Evolutionary conservation across 2,888 invertebrate genomes (phyloP).

Genomic region (Noctua fimbriata): DNA sequence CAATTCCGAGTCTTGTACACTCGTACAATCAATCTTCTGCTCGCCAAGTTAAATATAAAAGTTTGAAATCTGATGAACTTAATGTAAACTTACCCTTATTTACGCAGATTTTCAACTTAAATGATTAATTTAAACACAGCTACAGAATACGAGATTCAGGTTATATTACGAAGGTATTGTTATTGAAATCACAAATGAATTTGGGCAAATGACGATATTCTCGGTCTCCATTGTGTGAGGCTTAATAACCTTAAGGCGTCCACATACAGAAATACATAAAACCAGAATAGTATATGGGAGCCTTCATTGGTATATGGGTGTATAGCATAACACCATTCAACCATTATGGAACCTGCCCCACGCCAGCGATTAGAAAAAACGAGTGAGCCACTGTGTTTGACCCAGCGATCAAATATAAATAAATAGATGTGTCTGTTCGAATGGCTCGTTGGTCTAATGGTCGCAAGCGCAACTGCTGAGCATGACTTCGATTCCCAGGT

Average conservation of each 20-base stretch:
- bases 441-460: background rate
- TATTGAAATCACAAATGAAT: slow-evolving; percentile 20
- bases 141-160: background rate
- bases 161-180: slow-evolving; percentile 15
- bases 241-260: background rate
- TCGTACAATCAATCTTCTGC: slow-evolving; percentile 2
- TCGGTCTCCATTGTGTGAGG: background rate
- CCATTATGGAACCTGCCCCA: background rate
- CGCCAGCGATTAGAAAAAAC: background rate
- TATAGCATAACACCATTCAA: background rate
- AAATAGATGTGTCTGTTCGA: background rate
- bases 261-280: background rate
- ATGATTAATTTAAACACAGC: slow-evolving; percentile 19
- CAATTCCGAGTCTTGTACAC: slow-evolving; percentile 11
- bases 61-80: slow-evolving; percentile 2
- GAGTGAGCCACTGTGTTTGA: background rate
- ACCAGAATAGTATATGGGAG: background rate
- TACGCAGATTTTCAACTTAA: background rate
- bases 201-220: slow-evolving; percentile 10
- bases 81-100: background rate
- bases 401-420: background rate
- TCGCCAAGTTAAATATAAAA: slow-evolving; percentile 9
- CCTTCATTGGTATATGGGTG: background rate
- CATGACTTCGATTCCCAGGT: background rate
- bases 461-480: background rate